phyloP scores from a whole-genome alignment of 1,140 invertebrate genomes.

The Triops longicaudatus region DNA sequence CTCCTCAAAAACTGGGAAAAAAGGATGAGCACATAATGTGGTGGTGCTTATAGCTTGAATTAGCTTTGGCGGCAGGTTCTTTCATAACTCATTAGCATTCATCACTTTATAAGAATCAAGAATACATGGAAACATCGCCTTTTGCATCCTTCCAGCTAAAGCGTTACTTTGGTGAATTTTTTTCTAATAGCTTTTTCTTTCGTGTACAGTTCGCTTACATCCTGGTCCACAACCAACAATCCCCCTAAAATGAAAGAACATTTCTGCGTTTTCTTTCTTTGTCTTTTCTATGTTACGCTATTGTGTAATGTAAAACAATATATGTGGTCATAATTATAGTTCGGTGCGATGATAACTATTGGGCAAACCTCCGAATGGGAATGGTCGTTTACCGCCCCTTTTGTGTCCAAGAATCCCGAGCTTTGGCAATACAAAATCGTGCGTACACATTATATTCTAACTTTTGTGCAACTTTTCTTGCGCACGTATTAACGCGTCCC shows the following conservation, averaged over 20 bases:
- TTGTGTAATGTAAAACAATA: constrained; percentile 4
- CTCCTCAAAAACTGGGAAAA: not conserved
- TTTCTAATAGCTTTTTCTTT: not conserved
- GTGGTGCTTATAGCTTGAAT: constrained; percentile 6
- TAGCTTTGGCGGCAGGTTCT: constrained; percentile 5
- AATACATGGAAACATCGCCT: not conserved
- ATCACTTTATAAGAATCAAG: constrained; percentile 13
- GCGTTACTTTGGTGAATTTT: not conserved
- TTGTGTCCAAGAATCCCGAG: not conserved
- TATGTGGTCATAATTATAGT: constrained; percentile 8
- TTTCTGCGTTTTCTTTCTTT: not conserved
- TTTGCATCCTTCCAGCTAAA: not conserved
- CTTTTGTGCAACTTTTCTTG: not conserved
- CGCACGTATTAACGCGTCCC: not conserved
- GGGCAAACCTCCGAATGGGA: constrained; percentile 10
- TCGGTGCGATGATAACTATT: constrained; percentile 1
- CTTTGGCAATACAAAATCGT: not conserved
- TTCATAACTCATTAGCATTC: constrained; percentile 15
- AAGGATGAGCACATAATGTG: not conserved
- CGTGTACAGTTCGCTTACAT: not conserved
- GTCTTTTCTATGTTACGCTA: not conserved
- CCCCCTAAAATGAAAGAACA: not conserved
- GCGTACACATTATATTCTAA: not conserved
- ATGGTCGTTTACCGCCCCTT: constrained; percentile 10
- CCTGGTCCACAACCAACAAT: not conserved